Conservation (phyloP, 2,113 vertebrate genomes). For the Xiphophorus maculatus region DNA sequence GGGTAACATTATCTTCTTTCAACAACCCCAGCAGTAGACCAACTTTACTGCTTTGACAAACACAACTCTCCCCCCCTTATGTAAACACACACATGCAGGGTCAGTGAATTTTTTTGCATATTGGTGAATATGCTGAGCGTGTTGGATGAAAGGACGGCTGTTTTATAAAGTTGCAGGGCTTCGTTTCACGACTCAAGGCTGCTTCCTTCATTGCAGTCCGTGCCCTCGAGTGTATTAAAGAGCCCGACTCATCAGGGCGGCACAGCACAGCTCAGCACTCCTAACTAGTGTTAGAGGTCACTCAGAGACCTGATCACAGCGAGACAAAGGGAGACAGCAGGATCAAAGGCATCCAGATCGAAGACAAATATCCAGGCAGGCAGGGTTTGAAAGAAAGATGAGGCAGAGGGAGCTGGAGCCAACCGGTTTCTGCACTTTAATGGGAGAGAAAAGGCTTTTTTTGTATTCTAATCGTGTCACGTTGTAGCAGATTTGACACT, state of each 20-base stretch:
- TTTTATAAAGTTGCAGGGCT: conserved; percentile 27
- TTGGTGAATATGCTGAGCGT: conserved; percentile 49
- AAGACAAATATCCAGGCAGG: conserved; percentile 59
- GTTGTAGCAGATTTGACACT: conserved; percentile 12
- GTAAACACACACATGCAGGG: conserved; percentile 30
- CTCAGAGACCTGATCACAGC: conserved; percentile 39
- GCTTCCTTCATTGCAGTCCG: background rate
- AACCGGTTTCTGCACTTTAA: conserved; percentile 17
- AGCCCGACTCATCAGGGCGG: conserved; percentile 36
- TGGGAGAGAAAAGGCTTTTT: background rate
- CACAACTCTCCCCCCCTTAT: conserved; percentile 11
- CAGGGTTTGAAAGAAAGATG: conserved; percentile 34
- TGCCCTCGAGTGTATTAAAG: conserved; percentile 39
- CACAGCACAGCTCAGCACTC: conserved; percentile 40
- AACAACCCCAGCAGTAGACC: conserved; percentile 17
- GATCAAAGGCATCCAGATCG: conserved; percentile 57
- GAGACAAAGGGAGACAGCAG: conserved; percentile 37
- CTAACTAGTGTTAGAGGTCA: conserved; percentile 51
- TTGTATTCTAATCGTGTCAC: conserved; percentile 38
- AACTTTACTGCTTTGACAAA: conserved; percentile 23
- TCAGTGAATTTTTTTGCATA: conserved; percentile 22
- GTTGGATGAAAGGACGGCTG: conserved; percentile 18
- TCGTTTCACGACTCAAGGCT: conserved; percentile 40
- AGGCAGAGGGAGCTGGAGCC: conserved; percentile 12
- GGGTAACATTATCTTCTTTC: conserved; percentile 12